Evolutionary conservation across 1,140 invertebrate genomes (phyloP).

Genomic region (Manduca sexta): DNA sequence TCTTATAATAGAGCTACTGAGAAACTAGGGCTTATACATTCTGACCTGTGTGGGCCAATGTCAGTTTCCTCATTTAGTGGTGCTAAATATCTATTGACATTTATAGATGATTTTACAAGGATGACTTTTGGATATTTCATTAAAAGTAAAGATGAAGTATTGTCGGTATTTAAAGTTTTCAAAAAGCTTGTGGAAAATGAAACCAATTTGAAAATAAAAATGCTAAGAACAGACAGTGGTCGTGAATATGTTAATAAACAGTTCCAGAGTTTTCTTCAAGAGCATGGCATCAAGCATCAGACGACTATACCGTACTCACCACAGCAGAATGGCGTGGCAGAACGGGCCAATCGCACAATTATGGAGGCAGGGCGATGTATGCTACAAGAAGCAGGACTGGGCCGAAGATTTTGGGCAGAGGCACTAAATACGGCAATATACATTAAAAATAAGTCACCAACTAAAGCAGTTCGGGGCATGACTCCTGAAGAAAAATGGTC

Average conservation of each 20-base stretch:
- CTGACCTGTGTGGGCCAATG: conserved; percentile 17
- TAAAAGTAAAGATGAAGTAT: too few relatives aligned
- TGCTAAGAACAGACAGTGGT: too few relatives aligned
- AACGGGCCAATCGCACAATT: conserved; percentile 40
- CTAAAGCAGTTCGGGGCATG: conserved; percentile 13
- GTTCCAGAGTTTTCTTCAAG: conserved; percentile 16
- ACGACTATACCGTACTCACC: conserved; percentile 29
- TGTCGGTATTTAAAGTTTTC: too few relatives aligned
- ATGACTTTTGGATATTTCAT: conserved; percentile 17
- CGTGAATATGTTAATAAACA: too few relatives aligned
- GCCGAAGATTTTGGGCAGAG: conserved; percentile 6
- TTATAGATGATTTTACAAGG: conserved; percentile 19
- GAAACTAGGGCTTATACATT: conserved; percentile 26
- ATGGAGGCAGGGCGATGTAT: conserved; percentile 32
- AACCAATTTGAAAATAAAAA: too few relatives aligned
- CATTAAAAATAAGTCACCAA: conserved; percentile 5
- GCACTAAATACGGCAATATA: conserved; percentile 8
- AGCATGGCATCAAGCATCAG: conserved; percentile 16
- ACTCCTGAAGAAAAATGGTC: conserved; percentile 55
- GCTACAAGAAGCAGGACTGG: conserved; percentile 11
- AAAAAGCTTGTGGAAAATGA: conserved; percentile 2
- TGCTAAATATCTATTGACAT: conserved; percentile 16
- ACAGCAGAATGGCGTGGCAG: conserved; percentile 40
- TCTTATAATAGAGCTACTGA: conserved; percentile 2
- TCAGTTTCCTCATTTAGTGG: conserved; percentile 23